Conservation (phyloP, 1,140 invertebrate genomes). For the Drosophila persimilis region DNA sequence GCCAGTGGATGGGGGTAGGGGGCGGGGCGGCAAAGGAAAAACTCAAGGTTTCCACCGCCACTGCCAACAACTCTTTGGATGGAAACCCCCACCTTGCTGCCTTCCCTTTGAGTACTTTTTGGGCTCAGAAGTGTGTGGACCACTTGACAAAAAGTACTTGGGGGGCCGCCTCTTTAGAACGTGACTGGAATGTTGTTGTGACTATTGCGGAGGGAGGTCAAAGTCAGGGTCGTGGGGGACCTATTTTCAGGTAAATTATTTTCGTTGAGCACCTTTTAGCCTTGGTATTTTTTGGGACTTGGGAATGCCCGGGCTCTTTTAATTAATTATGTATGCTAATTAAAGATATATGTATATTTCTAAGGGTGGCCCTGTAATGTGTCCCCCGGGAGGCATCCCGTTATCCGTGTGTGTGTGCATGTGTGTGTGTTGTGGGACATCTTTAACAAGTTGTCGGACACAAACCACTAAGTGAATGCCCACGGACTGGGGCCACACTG, state of each 20-base stretch:
- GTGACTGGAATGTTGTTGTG: slow-evolving; percentile 56
- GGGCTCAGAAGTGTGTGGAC: slow-evolving; percentile 26
- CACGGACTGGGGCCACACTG: no score
- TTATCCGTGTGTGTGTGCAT: background rate
- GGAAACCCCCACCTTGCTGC: slow-evolving; percentile 9
- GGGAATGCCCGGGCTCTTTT: slow-evolving; percentile 1
- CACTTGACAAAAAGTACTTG: slow-evolving; percentile 36
- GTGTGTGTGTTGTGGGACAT: slow-evolving; percentile 15
- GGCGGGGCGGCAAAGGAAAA: slow-evolving; percentile 16
- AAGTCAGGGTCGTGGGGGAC: slow-evolving; percentile 65
- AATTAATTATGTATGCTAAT: slow-evolving; percentile 78
- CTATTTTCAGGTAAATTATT: slow-evolving; percentile 24
- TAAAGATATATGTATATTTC: slow-evolving; percentile 30
- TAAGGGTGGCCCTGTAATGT: slow-evolving; percentile 8
- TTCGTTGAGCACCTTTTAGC: slow-evolving; percentile 13
- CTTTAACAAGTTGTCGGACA: slow-evolving; percentile 41
- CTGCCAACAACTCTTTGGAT: slow-evolving; percentile 35
- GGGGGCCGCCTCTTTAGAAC: slow-evolving; percentile 43
- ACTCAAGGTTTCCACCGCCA: slow-evolving; percentile 41
- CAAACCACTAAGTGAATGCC: slow-evolving; percentile 3
- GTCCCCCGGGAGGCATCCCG: slow-evolving; percentile 21
- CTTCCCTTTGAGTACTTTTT: slow-evolving; percentile 13
- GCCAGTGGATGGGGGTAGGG: slow-evolving; percentile 10
- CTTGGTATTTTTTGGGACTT: slow-evolving; percentile 5
- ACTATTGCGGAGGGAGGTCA: slow-evolving; percentile 43